phyloP scores from a whole-genome alignment of 2,113 vertebrate genomes.

The Talpa occidentalis region DNA sequence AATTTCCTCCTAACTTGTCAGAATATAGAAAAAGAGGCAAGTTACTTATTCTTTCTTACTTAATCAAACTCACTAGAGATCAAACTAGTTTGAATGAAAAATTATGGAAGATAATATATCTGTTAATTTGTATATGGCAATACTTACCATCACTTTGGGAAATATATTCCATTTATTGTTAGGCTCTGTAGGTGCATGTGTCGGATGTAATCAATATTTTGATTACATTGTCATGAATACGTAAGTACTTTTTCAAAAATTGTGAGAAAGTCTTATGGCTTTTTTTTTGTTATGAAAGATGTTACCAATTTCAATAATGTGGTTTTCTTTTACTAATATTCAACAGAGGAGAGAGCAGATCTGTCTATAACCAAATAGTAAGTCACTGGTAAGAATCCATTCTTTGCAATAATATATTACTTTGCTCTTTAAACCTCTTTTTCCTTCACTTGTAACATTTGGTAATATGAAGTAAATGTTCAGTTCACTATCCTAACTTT shows the following conservation, averaged over 20 bases:
- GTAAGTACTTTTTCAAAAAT: slow-evolving; percentile 34
- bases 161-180: slow-evolving; percentile 33
- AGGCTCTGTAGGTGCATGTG: slow-evolving; percentile 27
- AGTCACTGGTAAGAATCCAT: not conserved
- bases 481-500: not conserved
- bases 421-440: slow-evolving; percentile 15
- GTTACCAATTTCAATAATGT: not conserved
- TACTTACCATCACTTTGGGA: slow-evolving; percentile 6
- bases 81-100: slow-evolving; percentile 19
- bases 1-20: not conserved
- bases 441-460: not conserved
- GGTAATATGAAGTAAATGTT: not conserved
- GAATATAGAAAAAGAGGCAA: not conserved
- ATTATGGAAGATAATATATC: not conserved
- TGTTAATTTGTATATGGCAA: not conserved
- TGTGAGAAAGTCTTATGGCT: not conserved
- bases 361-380: slow-evolving; percentile 30
- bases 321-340: slow-evolving; percentile 22
- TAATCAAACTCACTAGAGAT: not conserved
- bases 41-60: slow-evolving; percentile 24
- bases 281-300: slow-evolving; percentile 3
- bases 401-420: not conserved
- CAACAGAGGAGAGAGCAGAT: slow-evolving; percentile 15
- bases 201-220: slow-evolving; percentile 35
- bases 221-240: not conserved